These are phyloP conservation scores for Tricholaema leucomelas DNA, from an alignment of 2,113 vertebrate genomes.

Conservation along the genomic window DNA sequence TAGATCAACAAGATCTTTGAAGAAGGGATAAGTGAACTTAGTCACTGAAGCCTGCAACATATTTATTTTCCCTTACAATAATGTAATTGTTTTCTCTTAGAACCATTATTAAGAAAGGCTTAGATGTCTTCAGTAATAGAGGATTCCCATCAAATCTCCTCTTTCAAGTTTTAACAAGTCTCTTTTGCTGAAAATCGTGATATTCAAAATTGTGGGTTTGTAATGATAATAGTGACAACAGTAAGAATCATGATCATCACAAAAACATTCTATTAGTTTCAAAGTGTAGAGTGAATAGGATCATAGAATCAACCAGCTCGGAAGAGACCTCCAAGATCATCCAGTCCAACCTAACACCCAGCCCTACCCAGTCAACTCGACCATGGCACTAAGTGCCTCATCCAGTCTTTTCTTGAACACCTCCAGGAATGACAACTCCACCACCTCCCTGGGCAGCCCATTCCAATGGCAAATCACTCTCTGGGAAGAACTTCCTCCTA, in stretches of 20 bases:
- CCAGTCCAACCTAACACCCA: too few species aligned
- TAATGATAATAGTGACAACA: neutral
- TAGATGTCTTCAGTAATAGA: neutral
- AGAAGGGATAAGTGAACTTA: neutral
- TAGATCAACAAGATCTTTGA: rapidly evolving
- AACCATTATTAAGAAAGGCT: neutral
- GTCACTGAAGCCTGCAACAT: neutral
- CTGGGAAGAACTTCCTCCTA: too few species aligned
- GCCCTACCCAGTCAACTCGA: too few species aligned
- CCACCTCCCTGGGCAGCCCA: too few species aligned
- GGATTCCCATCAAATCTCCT: neutral
- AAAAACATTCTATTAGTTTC: neutral
- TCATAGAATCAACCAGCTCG: too few species aligned
- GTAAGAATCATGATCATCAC: neutral
- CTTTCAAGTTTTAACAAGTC: neutral
- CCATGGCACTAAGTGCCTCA: too few species aligned
- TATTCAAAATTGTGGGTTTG: neutral
- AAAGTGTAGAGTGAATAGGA: too few species aligned
- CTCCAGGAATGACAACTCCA: too few species aligned
- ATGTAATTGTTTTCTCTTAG: neutral
- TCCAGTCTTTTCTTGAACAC: too few species aligned
- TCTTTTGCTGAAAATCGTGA: neutral
- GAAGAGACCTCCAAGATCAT: too few species aligned
- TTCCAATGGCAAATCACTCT: too few species aligned
- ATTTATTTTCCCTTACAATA: too few species aligned